Evolutionary conservation across 2,113 vertebrate genomes (phyloP), one percentile per base, ranked within the genome.

Genomic region (Mesocricetus auratus): DNA sequence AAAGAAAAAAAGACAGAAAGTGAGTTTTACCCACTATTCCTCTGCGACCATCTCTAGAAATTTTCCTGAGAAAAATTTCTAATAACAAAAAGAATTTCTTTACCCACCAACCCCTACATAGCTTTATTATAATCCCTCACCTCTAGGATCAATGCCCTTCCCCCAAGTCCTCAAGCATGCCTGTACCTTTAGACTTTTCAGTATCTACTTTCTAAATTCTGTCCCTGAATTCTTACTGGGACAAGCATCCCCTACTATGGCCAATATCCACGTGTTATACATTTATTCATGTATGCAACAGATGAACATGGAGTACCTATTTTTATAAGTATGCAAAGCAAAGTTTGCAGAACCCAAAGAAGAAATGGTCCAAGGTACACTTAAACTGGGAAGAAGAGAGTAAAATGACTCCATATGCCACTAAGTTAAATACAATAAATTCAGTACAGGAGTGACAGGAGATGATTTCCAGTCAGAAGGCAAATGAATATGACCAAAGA

Each of bases 281-380:
- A 47, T 69, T 64, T 3, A 42, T 77, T 62, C 56, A 73, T 21
- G 2, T 26, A 26, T 16, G 19, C 45, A 77, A 7, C 24, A 62
- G 56, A 62, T 29, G 3, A n/a, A 75, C 17, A 69, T n/a, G 56
- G 17, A 88, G 31, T 3, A 86, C 66, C 42, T 95, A 7, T n/a
- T n/a, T n/a, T n/a, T 66, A 42, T 0, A 71, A 15, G 8, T 0
- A 78, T 58, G 9, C 8, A 82, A 12, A 11, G 0, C 2, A 42
- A 42, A 91, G 47, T 73, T 29, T 68, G 9, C 21, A 92, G 47
- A 96, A 92, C 36, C 24, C 56, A 77, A 90, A 92, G 58, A 64
- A 15, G 26, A 94, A 31, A 31, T 29, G 68, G 2, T 68, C 17
- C 4, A 11, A 86, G 56, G 82, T 16, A 89, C 6, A 69, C 5